Percentiles rank a stretch among this genome's conserved stretches.
phyloP scores from a whole-genome alignment of 2,888 invertebrate genomes.

The Brachypalpus laphriformis region DNA sequence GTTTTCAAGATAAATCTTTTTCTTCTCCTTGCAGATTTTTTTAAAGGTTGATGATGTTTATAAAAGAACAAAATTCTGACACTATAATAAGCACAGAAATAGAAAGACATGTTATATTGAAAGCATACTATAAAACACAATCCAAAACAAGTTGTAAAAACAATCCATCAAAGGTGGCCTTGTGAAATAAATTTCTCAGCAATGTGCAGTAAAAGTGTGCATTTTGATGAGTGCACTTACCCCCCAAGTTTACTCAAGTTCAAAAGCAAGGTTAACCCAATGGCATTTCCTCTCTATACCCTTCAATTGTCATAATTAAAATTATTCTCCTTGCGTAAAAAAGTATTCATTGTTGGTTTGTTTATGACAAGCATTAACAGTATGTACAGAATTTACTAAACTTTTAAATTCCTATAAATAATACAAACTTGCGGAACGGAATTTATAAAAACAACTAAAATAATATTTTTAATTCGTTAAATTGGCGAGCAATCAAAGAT shows the following conservation, averaged over 20 bases:
- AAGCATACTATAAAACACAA: background rate
- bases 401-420: background rate
- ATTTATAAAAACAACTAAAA: background rate
- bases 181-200: background rate
- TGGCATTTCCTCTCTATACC: background rate
- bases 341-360: background rate
- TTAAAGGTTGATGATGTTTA: no score
- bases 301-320: conserved; percentile 13
- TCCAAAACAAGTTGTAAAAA: background rate
- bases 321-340: background rate
- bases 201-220: background rate
- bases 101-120: no score
- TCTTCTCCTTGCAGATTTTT: no score
- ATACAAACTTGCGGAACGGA: background rate
- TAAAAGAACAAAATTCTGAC: no score
- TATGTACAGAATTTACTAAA: conserved; percentile 8
- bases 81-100: background rate
- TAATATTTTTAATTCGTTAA: background rate
- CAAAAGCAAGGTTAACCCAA: background rate
- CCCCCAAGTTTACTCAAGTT: conserved; percentile 6
- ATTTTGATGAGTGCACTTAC: conserved; percentile 6
- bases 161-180: background rate
- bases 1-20: no score
- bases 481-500: background rate
- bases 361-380: background rate